Percentiles rank a stretch among this genome's conserved stretches.
phyloP scores from a whole-genome alignment of 1,140 invertebrate genomes.

The Dysdera silvatica region DNA sequence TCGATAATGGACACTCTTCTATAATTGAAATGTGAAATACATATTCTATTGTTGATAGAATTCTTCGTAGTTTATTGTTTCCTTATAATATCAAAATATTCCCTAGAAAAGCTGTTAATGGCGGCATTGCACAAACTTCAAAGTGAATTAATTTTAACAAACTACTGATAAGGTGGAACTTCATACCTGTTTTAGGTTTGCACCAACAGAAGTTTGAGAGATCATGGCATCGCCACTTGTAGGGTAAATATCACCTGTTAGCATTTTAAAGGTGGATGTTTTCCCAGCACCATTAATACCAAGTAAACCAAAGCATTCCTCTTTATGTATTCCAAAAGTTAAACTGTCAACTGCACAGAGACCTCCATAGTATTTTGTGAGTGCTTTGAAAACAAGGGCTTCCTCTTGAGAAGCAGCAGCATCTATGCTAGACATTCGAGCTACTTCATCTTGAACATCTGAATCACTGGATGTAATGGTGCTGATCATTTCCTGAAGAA shows the following conservation, averaged over 20 bases:
- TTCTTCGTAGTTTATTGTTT: too few relatives aligned
- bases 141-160: conserved; percentile 57
- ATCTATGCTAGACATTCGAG: too few relatives aligned
- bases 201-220: not conserved
- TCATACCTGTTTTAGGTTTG: conserved; percentile 56
- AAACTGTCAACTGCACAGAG: conserved; percentile 64
- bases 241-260: conserved; percentile 53
- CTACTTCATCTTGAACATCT: too few relatives aligned
- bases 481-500: too few relatives aligned
- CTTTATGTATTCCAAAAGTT: conserved; percentile 54
- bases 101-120: conserved; percentile 51
- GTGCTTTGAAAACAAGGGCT: conserved; percentile 40
- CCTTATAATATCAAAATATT: too few relatives aligned
- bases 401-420: too few relatives aligned
- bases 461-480: too few relatives aligned
- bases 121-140: not conserved
- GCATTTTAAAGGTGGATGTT: conserved; percentile 80
- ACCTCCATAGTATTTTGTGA: conserved; percentile 58
- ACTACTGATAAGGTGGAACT: conserved; percentile 49
- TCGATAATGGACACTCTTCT: too few relatives aligned
- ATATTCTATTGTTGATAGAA: too few relatives aligned
- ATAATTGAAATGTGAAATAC: too few relatives aligned
- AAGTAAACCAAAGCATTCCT: conserved; percentile 81
- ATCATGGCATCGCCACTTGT: conserved; percentile 46
- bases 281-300: conserved; percentile 81